Conservation (phyloP, 2,888 invertebrate genomes). For the Lamproptera curius region DNA sequence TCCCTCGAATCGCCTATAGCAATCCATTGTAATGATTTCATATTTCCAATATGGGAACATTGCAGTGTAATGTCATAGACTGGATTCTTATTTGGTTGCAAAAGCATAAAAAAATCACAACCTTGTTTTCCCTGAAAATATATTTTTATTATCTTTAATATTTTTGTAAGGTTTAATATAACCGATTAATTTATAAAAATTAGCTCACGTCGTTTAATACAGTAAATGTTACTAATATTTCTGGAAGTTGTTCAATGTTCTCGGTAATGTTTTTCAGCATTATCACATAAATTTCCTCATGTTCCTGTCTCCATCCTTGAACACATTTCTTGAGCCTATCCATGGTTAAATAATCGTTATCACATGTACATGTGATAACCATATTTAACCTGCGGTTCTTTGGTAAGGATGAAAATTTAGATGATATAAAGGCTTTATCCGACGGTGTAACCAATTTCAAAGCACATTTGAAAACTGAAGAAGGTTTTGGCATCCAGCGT, state of each 20-base stretch:
- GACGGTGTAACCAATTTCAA: slow-evolving; percentile 32
- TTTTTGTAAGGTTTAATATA: no score
- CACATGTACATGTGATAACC: slow-evolving; percentile 36
- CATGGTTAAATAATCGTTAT: no score
- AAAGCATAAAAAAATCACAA: slow-evolving; percentile 36
- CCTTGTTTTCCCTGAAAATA: slow-evolving; percentile 36
- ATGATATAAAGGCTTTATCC: slow-evolving; percentile 31
- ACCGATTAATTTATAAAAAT: no score
- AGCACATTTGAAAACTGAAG: slow-evolving; percentile 28
- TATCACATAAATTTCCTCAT: slow-evolving; percentile 38
- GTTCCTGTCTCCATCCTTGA: slow-evolving; percentile 34
- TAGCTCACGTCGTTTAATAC: slow-evolving; percentile 38
- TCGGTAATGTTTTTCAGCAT: slow-evolving; percentile 35
- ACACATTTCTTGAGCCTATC: slow-evolving; percentile 35
- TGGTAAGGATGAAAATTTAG: slow-evolving; percentile 30
- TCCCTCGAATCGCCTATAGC: slow-evolving; percentile 28
- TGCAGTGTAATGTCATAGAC: slow-evolving; percentile 26
- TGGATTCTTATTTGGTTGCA: slow-evolving; percentile 22
- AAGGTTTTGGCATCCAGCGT: slow-evolving; percentile 33
- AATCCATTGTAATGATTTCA: slow-evolving; percentile 45
- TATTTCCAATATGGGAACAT: slow-evolving; percentile 34
- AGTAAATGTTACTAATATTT: slow-evolving; percentile 36
- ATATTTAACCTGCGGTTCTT: slow-evolving; percentile 34
- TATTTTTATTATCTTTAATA: no score
- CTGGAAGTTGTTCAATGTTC: slow-evolving; percentile 36